These are phyloP conservation scores for Fregata magnificens DNA, from an alignment of 2,113 vertebrate genomes.

Conservation along the genomic window DNA sequence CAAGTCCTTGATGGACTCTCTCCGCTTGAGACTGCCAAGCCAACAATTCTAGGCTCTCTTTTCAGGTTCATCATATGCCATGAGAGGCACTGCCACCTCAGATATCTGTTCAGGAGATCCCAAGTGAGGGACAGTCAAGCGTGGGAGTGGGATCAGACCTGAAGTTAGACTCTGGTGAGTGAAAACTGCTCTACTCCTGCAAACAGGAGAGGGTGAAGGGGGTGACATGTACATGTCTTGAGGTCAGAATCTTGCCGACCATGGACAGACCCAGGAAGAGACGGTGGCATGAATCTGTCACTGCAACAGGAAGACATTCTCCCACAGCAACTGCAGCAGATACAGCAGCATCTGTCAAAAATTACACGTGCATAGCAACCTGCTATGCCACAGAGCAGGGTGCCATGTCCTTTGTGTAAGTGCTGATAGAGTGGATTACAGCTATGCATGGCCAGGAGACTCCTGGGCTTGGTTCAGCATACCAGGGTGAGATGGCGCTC, in stretches of 20 bases:
- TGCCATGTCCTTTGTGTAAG: fast-evolving
- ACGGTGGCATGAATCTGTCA: background rate
- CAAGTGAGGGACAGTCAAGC: background rate
- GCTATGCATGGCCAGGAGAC: background rate
- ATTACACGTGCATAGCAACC: background rate
- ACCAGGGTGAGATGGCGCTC: background rate
- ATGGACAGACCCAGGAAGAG: background rate
- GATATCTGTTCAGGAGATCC: background rate
- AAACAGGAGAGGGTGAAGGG: background rate
- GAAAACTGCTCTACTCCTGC: background rate
- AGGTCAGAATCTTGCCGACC: background rate
- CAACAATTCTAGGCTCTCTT: background rate
- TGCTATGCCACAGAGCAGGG: background rate
- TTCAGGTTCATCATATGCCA: background rate
- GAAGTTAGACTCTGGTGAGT: background rate
- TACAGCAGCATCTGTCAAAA: background rate
- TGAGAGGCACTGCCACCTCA: background rate
- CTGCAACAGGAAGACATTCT: background rate
- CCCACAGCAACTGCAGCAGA: background rate
- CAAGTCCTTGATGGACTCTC: background rate
- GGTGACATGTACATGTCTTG: too few species aligned
- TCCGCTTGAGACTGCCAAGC: background rate
- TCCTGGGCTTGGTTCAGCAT: background rate
- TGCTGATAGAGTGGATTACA: background rate
- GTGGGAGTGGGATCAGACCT: background rate